Conservation (phyloP, 2,888 invertebrate genomes). For the Melanotus villosus region DNA sequence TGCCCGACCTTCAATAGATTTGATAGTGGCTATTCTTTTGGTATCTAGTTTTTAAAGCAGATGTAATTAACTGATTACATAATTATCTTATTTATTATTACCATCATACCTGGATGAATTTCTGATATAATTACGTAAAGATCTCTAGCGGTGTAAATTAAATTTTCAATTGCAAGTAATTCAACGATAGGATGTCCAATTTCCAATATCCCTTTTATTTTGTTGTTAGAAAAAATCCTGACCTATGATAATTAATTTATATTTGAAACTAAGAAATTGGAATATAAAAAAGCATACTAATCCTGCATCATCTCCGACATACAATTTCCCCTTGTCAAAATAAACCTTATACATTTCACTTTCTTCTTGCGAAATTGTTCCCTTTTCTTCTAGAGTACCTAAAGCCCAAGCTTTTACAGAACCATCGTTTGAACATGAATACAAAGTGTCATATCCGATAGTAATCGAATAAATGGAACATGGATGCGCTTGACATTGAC, state of each 20-base stretch:
- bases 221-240: conserved; percentile 71
- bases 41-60: conserved; percentile 3
- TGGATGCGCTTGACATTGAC: conserved; percentile 70
- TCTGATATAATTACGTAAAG: conserved; percentile 75
- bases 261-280: no score
- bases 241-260: conserved; percentile 66
- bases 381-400: conserved; percentile 65
- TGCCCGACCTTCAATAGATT: conserved; percentile 71
- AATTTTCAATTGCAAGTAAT: conserved; percentile 70
- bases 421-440: conserved; percentile 77
- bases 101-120: conserved; percentile 68
- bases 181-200: conserved; percentile 77
- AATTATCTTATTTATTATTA: background rate
- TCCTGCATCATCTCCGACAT: conserved; percentile 76
- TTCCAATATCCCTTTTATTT: conserved; percentile 70
- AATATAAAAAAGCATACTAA: conserved; percentile 68
- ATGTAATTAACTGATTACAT: background rate
- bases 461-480: conserved; percentile 75
- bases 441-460: conserved; percentile 70
- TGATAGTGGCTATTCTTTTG: conserved; percentile 61
- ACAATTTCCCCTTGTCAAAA: conserved; percentile 67
- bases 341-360: conserved; percentile 68
- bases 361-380: conserved; percentile 63
- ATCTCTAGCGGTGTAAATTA: conserved; percentile 75
- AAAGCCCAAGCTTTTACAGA: conserved; percentile 74